These are phyloP conservation scores for Drosophila punjabiensis DNA, from an alignment of 1,140 invertebrate species.

Conservation along the genomic window DNA sequence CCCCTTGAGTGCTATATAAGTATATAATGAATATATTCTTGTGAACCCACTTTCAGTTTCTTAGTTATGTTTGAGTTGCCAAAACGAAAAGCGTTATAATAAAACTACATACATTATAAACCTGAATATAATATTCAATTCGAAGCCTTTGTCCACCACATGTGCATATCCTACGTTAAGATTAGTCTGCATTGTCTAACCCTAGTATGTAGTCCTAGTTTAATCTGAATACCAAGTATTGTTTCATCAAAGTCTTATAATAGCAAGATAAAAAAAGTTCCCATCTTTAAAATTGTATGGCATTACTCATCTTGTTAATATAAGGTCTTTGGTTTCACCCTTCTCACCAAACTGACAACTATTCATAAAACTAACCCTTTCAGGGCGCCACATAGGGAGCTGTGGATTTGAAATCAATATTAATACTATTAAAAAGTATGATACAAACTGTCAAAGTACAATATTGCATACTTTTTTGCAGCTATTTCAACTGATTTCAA, in stretches of 20 bases:
- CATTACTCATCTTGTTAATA: neutral
- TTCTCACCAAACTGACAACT: constrained; percentile 18
- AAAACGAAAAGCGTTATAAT: constrained; percentile 26
- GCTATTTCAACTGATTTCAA: neutral
- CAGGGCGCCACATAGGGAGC: neutral
- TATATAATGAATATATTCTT: constrained; percentile 16
- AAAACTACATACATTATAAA: constrained; percentile 26
- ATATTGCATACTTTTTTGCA: neutral
- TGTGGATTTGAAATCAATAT: neutral
- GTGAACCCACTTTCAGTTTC: constrained; percentile 18
- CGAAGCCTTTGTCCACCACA: constrained; percentile 25
- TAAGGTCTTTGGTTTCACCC: constrained; percentile 2
- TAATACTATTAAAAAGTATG: neutral
- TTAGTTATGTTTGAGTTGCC: constrained; percentile 27
- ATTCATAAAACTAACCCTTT: constrained; percentile 27
- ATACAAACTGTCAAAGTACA: neutral
- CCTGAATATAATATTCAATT: constrained; percentile 23
- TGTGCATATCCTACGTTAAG: constrained; percentile 61
- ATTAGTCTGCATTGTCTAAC: constrained; percentile 51
- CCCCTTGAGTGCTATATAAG: constrained; percentile 34
- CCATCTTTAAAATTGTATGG: neutral
- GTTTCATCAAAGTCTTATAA: constrained; percentile 5
- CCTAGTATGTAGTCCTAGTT: constrained; percentile 37
- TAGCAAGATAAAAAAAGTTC: neutral
- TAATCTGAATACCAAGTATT: constrained; percentile 32